Evolutionary conservation across 2,888 invertebrate species (phyloP).

Genomic region (Ormyrus rosae): DNA sequence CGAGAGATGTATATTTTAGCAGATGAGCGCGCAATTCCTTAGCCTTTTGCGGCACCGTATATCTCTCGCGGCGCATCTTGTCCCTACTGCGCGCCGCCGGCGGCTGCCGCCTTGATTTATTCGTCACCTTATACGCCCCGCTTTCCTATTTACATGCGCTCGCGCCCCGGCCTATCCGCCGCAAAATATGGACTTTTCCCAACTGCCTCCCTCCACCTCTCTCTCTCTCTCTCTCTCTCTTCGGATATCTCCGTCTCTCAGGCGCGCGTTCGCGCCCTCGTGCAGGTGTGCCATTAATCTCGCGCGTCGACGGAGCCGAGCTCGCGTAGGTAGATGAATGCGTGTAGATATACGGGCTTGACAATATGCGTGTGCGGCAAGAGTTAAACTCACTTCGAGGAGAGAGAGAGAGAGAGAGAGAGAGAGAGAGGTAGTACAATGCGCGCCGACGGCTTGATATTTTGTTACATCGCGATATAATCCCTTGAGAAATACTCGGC

Average conservation of each 20-base stretch:
- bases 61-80: constrained; percentile 35
- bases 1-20: constrained; percentile 47
- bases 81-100: constrained; percentile 57
- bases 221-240: constrained; percentile 55
- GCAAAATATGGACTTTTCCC: constrained; percentile 58
- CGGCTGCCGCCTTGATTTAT: constrained; percentile 61
- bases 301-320: constrained; percentile 46
- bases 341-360: constrained; percentile 38
- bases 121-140: constrained; percentile 60
- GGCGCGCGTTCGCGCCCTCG: constrained; percentile 54
- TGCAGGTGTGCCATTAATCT: constrained; percentile 59
- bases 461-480: constrained; percentile 52
- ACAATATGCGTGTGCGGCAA: constrained; percentile 47
- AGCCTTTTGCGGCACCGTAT: constrained; percentile 55
- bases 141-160: constrained; percentile 60
- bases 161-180: constrained; percentile 49
- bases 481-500: constrained; percentile 50
- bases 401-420: constrained; percentile 5
- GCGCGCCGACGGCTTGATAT: constrained; percentile 49
- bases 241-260: too few species aligned
- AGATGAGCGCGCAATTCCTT: constrained; percentile 55
- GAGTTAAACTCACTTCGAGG: constrained; percentile 33
- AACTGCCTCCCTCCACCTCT: constrained; percentile 54
- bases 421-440: constrained; percentile 29
- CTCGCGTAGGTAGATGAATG: constrained; percentile 50